Base-by-base conservation (phyloP, 35 echinoderm and acorn worm genomes). In the Strongylocentrotus purpuratus region DNA sequence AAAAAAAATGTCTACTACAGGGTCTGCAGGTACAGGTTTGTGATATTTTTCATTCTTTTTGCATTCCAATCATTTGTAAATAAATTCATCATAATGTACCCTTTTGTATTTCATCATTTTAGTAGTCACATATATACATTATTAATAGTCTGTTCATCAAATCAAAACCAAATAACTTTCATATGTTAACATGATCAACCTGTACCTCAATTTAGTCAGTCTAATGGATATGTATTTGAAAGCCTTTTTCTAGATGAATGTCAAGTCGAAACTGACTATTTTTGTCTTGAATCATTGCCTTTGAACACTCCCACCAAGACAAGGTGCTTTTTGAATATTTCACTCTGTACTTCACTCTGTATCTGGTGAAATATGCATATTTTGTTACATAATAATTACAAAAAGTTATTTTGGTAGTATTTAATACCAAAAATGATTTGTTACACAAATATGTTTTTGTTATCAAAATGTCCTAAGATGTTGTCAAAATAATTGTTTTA, bases 1-100 rank as follows among this genome's bases (percentile, higher is more conserved):
- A n/a, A n/a, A n/a, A 17, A 11, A 14, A 78, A 78, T 28, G 15
- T 78, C 65, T 78, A 18, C 22, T n/a, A 78, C 65, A 78, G 65
- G 65, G 65, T 78, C 18, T 25, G 65, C 65, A 78, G 65, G 65
- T 14, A 59, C 18, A 28, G 61, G 17, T 78, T 22, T 78, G 4
- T n/a, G 15, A 78, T 78, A 22, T n/a, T 78, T n/a, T 78, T n/a
- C 17, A 78, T 78, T 78, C 65, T 78, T 78, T 78, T 78, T 78
- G 65, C 65, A 78, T 78, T 78, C 65, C 65, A 78, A 28, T 78
- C 65, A 78, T 78, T n/a, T 78, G 65, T 78, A 78, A 22, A 78
- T 78, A 28, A 78, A n/a, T 31, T 8, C 65, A 78, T 78, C 65
- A 78, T 78, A 28, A 78, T 78, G 22, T 78, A 78, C 65, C 28